These are phyloP conservation scores for Laupala kohalensis DNA, from an alignment of 1,140 invertebrate species.

Conservation along the genomic window DNA sequence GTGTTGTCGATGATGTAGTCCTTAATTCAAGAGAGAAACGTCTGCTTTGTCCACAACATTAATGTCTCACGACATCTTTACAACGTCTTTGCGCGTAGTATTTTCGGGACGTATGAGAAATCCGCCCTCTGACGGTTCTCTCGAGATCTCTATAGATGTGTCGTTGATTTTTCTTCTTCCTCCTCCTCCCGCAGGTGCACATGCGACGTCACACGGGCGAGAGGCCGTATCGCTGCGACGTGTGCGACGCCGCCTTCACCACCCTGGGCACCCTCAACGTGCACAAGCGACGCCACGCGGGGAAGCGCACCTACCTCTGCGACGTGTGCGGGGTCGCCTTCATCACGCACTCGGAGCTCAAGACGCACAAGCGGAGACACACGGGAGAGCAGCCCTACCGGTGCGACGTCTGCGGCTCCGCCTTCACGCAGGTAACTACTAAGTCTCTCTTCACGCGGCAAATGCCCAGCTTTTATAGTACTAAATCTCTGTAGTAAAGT, in stretches of 20 bases:
- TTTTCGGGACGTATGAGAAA: neutral
- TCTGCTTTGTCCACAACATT: too few relatives aligned
- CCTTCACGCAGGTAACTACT: neutral
- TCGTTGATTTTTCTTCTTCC: conserved; percentile 32
- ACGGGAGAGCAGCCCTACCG: neutral
- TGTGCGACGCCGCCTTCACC: conserved; percentile 46
- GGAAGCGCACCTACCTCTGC: conserved; percentile 66
- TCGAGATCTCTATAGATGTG: conserved; percentile 13
- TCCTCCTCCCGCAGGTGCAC: conserved; percentile 21
- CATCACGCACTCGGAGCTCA: conserved; percentile 14
- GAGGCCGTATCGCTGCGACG: conserved; percentile 52
- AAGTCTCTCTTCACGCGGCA: too few relatives aligned
- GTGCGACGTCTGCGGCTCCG: neutral
- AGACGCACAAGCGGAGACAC: neutral
- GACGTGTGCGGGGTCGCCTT: conserved; percentile 49
- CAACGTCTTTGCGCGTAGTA: neutral
- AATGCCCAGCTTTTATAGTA: too few relatives aligned
- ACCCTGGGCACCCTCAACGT: conserved; percentile 47
- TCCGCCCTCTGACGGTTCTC: neutral
- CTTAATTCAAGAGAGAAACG: too few relatives aligned
- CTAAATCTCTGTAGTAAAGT: too few relatives aligned
- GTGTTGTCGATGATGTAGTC: too few relatives aligned
- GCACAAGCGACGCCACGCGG: conserved; percentile 53
- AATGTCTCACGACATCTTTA: neutral
- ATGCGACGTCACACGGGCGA: conserved; percentile 60